Evolutionary conservation across 2,888 invertebrate genomes (phyloP).

Genomic region (Ichneumoninae sp.): DNA sequence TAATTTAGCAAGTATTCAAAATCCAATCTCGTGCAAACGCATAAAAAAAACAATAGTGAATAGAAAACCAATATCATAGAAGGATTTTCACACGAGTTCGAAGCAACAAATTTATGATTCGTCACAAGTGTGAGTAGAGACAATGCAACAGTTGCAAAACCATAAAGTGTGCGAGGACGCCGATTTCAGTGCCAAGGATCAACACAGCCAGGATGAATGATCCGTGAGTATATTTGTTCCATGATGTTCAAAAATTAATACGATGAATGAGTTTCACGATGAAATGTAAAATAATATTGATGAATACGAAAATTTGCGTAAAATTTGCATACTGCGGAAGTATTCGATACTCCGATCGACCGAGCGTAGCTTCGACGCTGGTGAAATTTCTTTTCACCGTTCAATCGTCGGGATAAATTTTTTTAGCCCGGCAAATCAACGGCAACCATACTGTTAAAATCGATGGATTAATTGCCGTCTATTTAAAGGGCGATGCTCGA

Average conservation of each 20-base stretch:
- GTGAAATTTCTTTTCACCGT: too few relatives aligned
- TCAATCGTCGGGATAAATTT: background rate
- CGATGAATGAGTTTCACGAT: constrained; percentile 30
- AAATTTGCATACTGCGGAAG: background rate
- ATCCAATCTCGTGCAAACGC: background rate
- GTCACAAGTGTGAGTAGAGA: background rate
- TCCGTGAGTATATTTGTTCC: background rate
- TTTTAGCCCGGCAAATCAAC: background rate
- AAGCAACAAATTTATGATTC: background rate
- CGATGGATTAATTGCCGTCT: background rate
- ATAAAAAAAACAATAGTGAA: background rate
- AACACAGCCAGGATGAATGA: constrained; percentile 41
- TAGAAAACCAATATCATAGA: background rate
- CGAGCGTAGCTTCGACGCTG: too few relatives aligned
- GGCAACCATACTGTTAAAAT: constrained; percentile 1
- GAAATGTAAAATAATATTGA: constrained; percentile 10
- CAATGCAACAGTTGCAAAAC: constrained; percentile 5
- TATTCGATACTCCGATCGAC: background rate
- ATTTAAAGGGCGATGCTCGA: background rate
- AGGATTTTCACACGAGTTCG: background rate
- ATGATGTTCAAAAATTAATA: constrained; percentile 19
- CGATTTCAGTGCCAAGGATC: constrained; percentile 62
- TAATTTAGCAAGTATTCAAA: too few relatives aligned
- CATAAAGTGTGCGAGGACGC: constrained; percentile 34
- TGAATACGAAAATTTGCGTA: background rate